Base-by-base conservation (phyloP, 2,113 vertebrate genomes). In the Cyprinus carpio region DNA sequence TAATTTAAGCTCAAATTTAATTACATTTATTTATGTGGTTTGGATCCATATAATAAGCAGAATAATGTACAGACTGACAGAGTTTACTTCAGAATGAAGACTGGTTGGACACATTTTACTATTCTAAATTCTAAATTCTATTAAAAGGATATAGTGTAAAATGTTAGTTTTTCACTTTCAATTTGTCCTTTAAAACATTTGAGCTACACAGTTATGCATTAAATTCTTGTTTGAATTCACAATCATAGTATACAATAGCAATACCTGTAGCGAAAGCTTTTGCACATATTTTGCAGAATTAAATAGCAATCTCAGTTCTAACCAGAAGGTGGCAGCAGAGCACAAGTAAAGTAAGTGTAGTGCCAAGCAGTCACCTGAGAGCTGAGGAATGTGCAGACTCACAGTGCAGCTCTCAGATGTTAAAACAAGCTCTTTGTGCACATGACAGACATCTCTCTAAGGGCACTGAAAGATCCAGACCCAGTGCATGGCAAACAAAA, bases 281-380 rank as follows among this genome's bases (percentile, higher is more conserved):
- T 8, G 15, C 13, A 76, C 5, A 60, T 65, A 3, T 15, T 62
- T 23, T 23, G 20, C 12, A 75, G 40, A 13, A 60, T 18, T 40
- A 37, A 27, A 1, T 9, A 18, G 12, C 25, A 4, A 8, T 27
- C 76, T 16, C n/a, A 20, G 2, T 40, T 10, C 4, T 13, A 34
- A 49, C 90, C 93, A 90, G 89, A 89, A 92, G 93, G 83, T 90
- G 93, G 87, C 83, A 92, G 89, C 88, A 91, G 88, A 84, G 90
- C 23, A 64, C 83, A 84, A 86, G 10, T 81, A 27, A 37, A n/a
- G 49, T 4, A 23, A 51, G 4, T 40, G 29, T 7, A 37, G 43
- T 4, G 9, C n/a, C 20, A 34, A 75, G 5, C 23, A 37, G 84
- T 43, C 31, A 56, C 46, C 64, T 58, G n/a, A 77, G 77, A 80